Conservation (phyloP, 1,140 invertebrate species). For the Heliconius nattereri region DNA sequence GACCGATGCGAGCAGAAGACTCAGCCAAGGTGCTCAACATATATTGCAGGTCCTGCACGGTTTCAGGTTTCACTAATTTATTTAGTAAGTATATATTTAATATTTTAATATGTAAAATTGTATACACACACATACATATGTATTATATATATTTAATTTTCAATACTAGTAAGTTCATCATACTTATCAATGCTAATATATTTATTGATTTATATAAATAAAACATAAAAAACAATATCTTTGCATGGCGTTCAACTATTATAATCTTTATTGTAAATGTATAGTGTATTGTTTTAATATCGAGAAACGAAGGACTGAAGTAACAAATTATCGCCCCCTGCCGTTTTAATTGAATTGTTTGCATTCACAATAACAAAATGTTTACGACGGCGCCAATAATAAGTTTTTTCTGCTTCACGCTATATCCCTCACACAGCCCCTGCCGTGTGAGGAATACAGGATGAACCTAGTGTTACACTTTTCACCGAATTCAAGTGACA, state of each 20-base stretch:
- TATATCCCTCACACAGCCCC: too few species aligned
- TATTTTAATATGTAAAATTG: too few species aligned
- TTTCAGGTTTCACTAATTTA: neutral
- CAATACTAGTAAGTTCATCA: too few species aligned
- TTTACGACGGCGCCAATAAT: constrained; percentile 27
- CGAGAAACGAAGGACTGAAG: constrained; percentile 11
- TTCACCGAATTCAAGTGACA: too few species aligned
- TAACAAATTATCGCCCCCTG: constrained; percentile 38
- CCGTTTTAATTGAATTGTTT: constrained; percentile 52
- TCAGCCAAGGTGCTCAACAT: too few species aligned
- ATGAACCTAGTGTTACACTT: too few species aligned
- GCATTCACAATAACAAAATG: constrained; percentile 44
- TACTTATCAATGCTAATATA: neutral
- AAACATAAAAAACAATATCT: neutral
- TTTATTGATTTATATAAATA: neutral
- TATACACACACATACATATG: too few species aligned
- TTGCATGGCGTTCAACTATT: neutral
- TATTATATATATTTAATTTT: too few species aligned
- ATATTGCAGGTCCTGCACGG: too few species aligned
- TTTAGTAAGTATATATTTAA: neutral
- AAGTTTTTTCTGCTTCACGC: neutral
- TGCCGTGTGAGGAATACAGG: too few species aligned
- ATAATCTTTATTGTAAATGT: neutral
- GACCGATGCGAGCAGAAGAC: too few species aligned
- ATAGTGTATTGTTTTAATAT: constrained; percentile 1